Base-by-base conservation (phyloP, 2,888 invertebrate species). In the Scelioninae gen. 2 region DNA sequence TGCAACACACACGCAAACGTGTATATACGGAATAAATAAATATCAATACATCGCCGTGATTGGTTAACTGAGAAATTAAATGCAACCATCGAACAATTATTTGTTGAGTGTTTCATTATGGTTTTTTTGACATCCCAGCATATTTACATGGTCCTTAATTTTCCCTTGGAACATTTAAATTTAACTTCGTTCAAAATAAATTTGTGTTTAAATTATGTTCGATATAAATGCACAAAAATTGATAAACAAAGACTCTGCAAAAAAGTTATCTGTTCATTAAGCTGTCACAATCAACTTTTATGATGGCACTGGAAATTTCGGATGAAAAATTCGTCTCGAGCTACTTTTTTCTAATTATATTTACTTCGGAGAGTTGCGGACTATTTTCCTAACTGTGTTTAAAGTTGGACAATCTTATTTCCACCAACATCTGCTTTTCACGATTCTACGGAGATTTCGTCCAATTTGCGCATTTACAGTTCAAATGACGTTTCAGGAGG, bases 381-480 rank as follows among this genome's bases (percentile, higher is more conserved):
- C 50, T 52, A 22, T 37, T 37, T 37, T 10, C 19, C 6, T 53
- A 53, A 53, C 52, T 53, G 31, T 3, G 7, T 16, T 39, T 39
- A 39, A 39, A 39, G 15, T 16, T 41, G 11, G 9, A 28, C 5
- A 46, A 58, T 46, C 46, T 46, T 33, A 58, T 41, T 39, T 35
- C 22, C 15, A 25, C 22, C 31, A 39, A 50, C 35, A 52, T 31
- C 18, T 43, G 28, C 39, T 64, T 45, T 41, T 13, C 31, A 45
- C 18, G 16, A 65, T 46, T 48, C 39, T 25, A 10, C 9, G 4
- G 39, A 18, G n/a, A 13, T 33, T 19, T 11, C 9, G 11, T 31
- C 15, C 22, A 33, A 67, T 57, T 39, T 18, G 50, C n/a, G 43
- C 35, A 48, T 45, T 48, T 67, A 58, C 22, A 57, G 31, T 33